Evolutionary conservation across 2,797 vertebrate species (phyloP), one percentile per base, ranked within the genome.

Genomic region (Typhlichthys subterraneus): DNA sequence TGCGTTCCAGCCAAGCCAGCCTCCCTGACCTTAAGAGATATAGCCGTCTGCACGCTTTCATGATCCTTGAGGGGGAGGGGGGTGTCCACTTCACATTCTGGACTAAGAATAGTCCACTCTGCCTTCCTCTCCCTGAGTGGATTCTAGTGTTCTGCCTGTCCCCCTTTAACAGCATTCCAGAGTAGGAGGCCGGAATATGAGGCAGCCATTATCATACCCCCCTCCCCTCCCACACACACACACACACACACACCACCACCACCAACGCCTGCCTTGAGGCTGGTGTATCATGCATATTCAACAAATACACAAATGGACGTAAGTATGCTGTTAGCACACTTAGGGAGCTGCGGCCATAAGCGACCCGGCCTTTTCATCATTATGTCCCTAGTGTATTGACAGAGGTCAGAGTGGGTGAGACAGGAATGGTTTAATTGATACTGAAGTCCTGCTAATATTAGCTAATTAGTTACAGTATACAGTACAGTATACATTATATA

Each of bases 111-210:
- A 90, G 88, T 87, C 64, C 81, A 68, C 69, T 53, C 61, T 23
- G 23, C 72, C 73, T 82, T 12, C 31, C 70, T 76, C 58, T 51
- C 82, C 29, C 12, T 14, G 61, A 80, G 75, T 87, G 86, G 85
- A 87, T 88, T 77, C 78, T 67, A 63, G 79, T 88, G 81, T 88
- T 89, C 87, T 87, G 71, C 80, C 72, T 23, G 23, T 76, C 83
- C 85, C 73, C 83, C 80, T 83, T 84, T 65, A 72, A 59, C 80
- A 72, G 76, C 90, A 93, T 93, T 93, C 91, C 90, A 86, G 84
- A 89, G 91, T 91, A 85, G 91, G 90, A 91, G 88, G 89, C 71
- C 75, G 85, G 85, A 90, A 86, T 87, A 85, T 90, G 85, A 84
- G 82, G 58, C 72, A 61, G 83, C 84, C 81, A 86, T 87, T 85